A percentile compares a stretch with the other conserved stretches of the same genome.
Conservation (phyloP, 1,140 invertebrate species). For the Meloidogyne floridensis region DNA sequence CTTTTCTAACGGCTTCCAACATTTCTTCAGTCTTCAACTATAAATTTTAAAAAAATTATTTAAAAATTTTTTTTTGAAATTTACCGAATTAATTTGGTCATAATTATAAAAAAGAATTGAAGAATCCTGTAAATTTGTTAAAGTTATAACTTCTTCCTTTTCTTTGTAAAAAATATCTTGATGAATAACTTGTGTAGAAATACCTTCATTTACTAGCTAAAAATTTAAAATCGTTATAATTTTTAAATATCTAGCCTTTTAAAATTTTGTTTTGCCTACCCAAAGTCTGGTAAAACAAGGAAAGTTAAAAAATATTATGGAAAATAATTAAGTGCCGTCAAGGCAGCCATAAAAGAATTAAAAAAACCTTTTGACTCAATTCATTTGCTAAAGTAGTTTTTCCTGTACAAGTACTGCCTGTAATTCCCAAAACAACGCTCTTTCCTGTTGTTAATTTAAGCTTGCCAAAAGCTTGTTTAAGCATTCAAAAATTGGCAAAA, state of each 20-base stretch:
- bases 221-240: neutral
- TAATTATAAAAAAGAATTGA: slow-evolving; percentile 42
- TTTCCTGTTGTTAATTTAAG: neutral
- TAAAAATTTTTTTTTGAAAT: neutral
- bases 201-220: slow-evolving; percentile 12
- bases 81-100: slow-evolving; percentile 32
- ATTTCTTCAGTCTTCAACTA: slow-evolving; percentile 6
- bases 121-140: slow-evolving; percentile 12
- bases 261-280: neutral
- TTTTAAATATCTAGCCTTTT: slow-evolving; percentile 17
- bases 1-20: slow-evolving; percentile 10
- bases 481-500: neutral
- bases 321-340: too few species aligned
- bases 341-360: neutral
- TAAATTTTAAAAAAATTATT: neutral
- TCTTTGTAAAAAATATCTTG: slow-evolving; percentile 36
- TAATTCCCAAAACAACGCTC: slow-evolving; percentile 2
- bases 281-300: too few species aligned
- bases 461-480: neutral
- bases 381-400: slow-evolving; percentile 36
- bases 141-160: slow-evolving; percentile 12
- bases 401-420: slow-evolving; percentile 32
- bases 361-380: slow-evolving; percentile 26
- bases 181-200: slow-evolving; percentile 9
- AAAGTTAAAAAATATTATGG: too few species aligned